Percentiles rank a stretch among this genome's conserved stretches.
phyloP scores from a whole-genome alignment of 2,888 invertebrate genomes.

The Ephialtes manifestator region DNA sequence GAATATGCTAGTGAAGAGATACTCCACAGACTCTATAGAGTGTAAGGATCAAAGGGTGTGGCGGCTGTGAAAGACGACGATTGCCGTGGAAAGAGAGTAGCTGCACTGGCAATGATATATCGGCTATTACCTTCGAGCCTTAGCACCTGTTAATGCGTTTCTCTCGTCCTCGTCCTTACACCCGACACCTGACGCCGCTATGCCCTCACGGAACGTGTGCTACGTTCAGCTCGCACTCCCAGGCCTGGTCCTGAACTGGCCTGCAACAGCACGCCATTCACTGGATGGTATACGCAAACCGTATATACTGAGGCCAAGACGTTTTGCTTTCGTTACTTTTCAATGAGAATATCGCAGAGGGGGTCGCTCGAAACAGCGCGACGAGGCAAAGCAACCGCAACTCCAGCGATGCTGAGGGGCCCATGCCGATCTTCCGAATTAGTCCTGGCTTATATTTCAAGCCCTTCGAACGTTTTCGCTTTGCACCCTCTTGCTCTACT shows the following conservation, averaged over 20 bases:
- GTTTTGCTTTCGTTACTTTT: constrained; percentile 78
- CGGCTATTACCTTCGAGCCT: constrained; percentile 80
- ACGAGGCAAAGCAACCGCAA: constrained; percentile 45
- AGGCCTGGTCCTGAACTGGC: constrained; percentile 39
- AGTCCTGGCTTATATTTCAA: constrained; percentile 74
- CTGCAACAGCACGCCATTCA: constrained; percentile 38
- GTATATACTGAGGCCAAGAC: constrained; percentile 59
- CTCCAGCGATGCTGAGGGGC: constrained; percentile 48
- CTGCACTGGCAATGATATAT: constrained; percentile 79
- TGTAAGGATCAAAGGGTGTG: constrained; percentile 69
- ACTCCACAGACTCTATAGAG: constrained; percentile 40
- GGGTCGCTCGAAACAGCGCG: constrained; percentile 65
- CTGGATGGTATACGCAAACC: constrained; percentile 13
- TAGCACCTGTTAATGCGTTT: constrained; percentile 83
- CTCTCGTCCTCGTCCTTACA: constrained; percentile 75
- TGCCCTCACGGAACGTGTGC: constrained; percentile 46
- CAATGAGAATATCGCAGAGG: constrained; percentile 78
- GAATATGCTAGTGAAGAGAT: constrained; percentile 20
- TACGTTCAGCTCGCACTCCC: constrained; percentile 45
- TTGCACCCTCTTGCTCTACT: constrained; percentile 20
- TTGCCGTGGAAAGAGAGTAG: constrained; percentile 69
- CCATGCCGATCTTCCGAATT: constrained; percentile 68
- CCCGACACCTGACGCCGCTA: constrained; percentile 79
- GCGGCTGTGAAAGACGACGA: constrained; percentile 62
- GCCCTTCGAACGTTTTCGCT: constrained; percentile 63